A percentile compares a stretch with the other conserved stretches of the same genome.
Evolutionary conservation across 2,888 invertebrate genomes (phyloP).

Genomic region (Boloria selene): DNA sequence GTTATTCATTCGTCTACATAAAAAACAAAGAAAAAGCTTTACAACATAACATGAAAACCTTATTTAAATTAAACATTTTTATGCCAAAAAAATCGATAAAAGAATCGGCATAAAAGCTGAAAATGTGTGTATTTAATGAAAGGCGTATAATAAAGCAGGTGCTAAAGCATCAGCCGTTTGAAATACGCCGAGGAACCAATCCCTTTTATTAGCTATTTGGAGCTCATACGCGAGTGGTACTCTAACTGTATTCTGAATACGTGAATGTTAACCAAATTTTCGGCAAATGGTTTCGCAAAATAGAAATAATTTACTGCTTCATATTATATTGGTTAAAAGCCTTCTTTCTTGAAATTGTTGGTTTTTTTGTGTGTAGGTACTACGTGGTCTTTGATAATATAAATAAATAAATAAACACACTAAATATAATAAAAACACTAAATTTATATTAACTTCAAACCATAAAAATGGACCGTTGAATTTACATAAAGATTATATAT

Average conservation of each 20-base stretch:
- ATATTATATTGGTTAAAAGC: neutral
- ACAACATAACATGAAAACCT: no score
- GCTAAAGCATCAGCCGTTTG: slow-evolving; percentile 48
- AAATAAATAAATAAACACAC: no score
- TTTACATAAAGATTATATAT: no score
- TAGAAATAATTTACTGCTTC: neutral
- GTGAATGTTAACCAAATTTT: slow-evolving; percentile 10
- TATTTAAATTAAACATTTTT: neutral
- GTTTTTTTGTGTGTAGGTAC: no score
- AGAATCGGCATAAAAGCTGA: slow-evolving; percentile 1
- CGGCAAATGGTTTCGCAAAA: slow-evolving; percentile 1
- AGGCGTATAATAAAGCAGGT: slow-evolving; percentile 52
- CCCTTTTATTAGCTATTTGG: slow-evolving; percentile 55
- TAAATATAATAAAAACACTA: no score
- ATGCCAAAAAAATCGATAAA: neutral
- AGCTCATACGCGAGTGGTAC: slow-evolving; percentile 43
- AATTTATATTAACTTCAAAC: no score
- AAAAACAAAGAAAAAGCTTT: no score
- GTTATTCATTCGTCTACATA: no score
- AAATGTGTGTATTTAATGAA: slow-evolving; percentile 31
- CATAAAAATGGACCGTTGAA: no score
- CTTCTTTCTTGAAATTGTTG: no score
- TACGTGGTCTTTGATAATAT: no score
- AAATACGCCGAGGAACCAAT: slow-evolving; percentile 43
- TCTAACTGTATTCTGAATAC: slow-evolving; percentile 26